phyloP scores from a whole-genome alignment of 2,797 vertebrate species.

The Peromyscus eremicus region DNA sequence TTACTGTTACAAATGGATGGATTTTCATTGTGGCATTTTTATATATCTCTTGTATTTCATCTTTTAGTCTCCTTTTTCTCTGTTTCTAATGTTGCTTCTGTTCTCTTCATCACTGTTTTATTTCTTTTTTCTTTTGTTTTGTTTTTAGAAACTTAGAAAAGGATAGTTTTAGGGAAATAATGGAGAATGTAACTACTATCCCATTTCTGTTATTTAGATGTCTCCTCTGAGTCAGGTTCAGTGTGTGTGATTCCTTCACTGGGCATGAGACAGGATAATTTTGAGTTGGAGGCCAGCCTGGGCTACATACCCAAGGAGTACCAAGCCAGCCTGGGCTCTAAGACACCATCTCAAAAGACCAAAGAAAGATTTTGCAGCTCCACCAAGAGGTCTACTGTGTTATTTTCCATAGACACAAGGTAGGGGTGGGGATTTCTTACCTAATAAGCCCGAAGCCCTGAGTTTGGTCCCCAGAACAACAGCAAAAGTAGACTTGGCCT shows the following conservation, averaged over 20 bases:
- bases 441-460: not conserved
- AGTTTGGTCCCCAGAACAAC: not conserved
- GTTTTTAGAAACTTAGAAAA: not conserved
- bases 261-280: not conserved
- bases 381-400: not conserved
- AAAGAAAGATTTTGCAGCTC: constrained; percentile 17
- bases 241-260: not conserved
- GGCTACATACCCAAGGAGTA: not conserved
- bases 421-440: not conserved
- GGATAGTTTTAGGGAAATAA: not conserved
- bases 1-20: not conserved
- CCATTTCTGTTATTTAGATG: constrained; percentile 40
- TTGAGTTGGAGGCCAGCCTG: not conserved
- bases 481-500: not conserved
- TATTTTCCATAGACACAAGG: constrained; percentile 1
- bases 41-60: not conserved
- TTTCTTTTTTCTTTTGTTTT: not conserved
- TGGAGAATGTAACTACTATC: not conserved
- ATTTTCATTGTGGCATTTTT: not conserved
- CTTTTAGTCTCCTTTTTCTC: not conserved
- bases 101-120: not conserved
- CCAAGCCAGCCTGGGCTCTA: not conserved
- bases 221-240: constrained; percentile 1
- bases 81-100: not conserved
- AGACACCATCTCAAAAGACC: not conserved